Evolutionary conservation across 2,888 invertebrate genomes (phyloP), one percentile per base, ranked within the genome.

Genomic region (Cheilosia pagana): DNA sequence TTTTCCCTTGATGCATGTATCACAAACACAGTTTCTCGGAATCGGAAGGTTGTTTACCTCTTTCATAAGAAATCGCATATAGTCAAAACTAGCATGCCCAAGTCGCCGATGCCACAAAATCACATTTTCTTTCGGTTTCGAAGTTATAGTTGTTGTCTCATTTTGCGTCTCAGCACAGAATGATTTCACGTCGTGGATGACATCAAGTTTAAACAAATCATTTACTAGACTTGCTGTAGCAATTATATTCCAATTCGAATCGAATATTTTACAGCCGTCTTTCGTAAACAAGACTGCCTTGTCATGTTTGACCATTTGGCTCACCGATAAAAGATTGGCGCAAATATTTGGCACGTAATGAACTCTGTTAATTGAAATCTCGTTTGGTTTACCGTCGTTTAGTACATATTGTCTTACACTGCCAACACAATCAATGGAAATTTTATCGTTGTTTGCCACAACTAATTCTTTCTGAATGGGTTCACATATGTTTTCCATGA

Each of bases 1-100:
- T 53, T 88, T 88, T 8, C 87, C 88, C 86, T 88, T 78, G 16
- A 87, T 52, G 57, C 87, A 88, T 21, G 76, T 77, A 35, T 76
- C 59, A 28, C 75, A 76, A 7, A 67, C 67, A 67, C 76, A 68
- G 12, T 62, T 68, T 68, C 68, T 53, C 10, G 59, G 50, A 41
- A 74, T 74, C 5, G 65, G 57, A 43, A 65, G 4, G 14, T 62
- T 68, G 31, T 77, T 70, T 45, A 77, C 4, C 48, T 68, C 53
- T 12, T 21, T 45, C 45, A 68, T 68, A 21, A 76, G 25, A 12
- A 71, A 63, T 1, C 16, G 25, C 63, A 78, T 71, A n/a, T 71
- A 63, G 39, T 78, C 39, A 55, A 70, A 77, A 43, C 48, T 39
- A 45, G 62, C 55, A 53, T 60, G 39, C 21, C 53, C 62, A 53